Conservation (phyloP, 1,140 invertebrate genomes). For the Aethina tumida region DNA sequence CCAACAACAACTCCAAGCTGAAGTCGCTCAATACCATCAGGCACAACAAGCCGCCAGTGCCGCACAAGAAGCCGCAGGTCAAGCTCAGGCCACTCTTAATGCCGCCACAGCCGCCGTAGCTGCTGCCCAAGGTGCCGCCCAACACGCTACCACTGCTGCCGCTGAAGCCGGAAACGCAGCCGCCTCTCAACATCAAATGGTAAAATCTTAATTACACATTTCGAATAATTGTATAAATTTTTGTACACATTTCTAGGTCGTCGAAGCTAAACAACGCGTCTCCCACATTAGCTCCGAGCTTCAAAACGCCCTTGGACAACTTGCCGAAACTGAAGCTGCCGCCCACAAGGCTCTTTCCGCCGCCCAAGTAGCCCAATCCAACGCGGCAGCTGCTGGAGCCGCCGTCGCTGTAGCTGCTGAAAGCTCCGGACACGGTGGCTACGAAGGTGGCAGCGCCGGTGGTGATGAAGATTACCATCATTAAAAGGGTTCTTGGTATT, state of each 20-base stretch:
- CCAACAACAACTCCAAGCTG: slow-evolving; percentile 18
- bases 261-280: slow-evolving; percentile 20
- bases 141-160: slow-evolving; percentile 17
- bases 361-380: slow-evolving; percentile 23
- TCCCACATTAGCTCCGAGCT: slow-evolving; percentile 13
- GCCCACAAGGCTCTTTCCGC: slow-evolving; percentile 19
- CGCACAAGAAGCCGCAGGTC: slow-evolving; percentile 20
- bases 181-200: slow-evolving; percentile 23
- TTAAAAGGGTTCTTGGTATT: too few relatives aligned
- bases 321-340: slow-evolving; percentile 20
- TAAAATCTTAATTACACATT: too few relatives aligned
- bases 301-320: slow-evolving; percentile 15
- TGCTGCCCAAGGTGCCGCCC: slow-evolving; percentile 21
- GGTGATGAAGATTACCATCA: too few relatives aligned
- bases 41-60: slow-evolving; percentile 18
- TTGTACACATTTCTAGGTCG: too few relatives aligned
- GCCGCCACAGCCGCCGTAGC: slow-evolving; percentile 19
- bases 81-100: slow-evolving; percentile 18
- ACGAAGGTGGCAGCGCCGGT: too few relatives aligned
- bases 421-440: too few relatives aligned
- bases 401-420: slow-evolving; percentile 20
- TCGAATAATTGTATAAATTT: too few relatives aligned
- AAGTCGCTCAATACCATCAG: slow-evolving; percentile 21
- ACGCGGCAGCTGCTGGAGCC: slow-evolving; percentile 24
- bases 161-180: slow-evolving; percentile 20